phyloP scores from a whole-genome alignment of 2,888 invertebrate genomes.

The Lithophane socia region DNA sequence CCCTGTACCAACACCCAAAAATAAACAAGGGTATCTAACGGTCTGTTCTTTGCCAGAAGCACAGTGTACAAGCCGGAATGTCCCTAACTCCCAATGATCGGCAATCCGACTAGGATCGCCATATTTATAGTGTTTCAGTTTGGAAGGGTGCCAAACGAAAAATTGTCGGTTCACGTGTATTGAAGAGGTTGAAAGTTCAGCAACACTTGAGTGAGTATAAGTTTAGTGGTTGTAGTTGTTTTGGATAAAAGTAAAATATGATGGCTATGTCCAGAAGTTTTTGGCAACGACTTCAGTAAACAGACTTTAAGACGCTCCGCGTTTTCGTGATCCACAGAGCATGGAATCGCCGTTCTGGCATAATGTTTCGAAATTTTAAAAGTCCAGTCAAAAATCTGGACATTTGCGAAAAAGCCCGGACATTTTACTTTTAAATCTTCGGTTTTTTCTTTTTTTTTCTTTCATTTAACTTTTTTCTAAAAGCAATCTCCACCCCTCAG shows the following conservation, averaged over 20 bases:
- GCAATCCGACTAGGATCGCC: slow-evolving; percentile 12
- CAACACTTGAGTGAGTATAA: slow-evolving; percentile 16
- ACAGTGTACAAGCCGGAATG: slow-evolving; percentile 6
- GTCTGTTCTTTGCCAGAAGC: slow-evolving; percentile 23
- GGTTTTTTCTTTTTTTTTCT: not conserved
- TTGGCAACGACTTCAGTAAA: slow-evolving; percentile 35
- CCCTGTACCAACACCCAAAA: not conserved
- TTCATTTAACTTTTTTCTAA: too few species aligned
- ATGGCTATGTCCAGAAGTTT: slow-evolving; percentile 7
- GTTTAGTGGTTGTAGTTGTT: slow-evolving; percentile 18
- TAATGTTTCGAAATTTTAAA: not conserved
- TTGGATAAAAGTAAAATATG: slow-evolving; percentile 24
- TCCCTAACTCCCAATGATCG: slow-evolving; percentile 37
- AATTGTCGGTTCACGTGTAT: slow-evolving; percentile 31
- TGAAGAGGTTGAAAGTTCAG: slow-evolving; percentile 43
- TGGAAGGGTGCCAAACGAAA: slow-evolving; percentile 48
- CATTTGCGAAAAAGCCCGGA: too few species aligned
- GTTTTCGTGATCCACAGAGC: not conserved
- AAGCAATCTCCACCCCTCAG: too few species aligned
- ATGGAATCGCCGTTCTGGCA: not conserved
- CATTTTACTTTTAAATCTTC: not conserved
- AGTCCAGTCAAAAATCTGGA: not conserved
- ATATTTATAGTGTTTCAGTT: slow-evolving; percentile 36
- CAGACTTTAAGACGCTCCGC: not conserved
- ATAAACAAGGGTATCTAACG: not conserved